A percentile compares a stretch with the other conserved stretches of the same genome.
phyloP scores from a whole-genome alignment of 2,797 vertebrate genomes.

The Xenentodon cancila region DNA sequence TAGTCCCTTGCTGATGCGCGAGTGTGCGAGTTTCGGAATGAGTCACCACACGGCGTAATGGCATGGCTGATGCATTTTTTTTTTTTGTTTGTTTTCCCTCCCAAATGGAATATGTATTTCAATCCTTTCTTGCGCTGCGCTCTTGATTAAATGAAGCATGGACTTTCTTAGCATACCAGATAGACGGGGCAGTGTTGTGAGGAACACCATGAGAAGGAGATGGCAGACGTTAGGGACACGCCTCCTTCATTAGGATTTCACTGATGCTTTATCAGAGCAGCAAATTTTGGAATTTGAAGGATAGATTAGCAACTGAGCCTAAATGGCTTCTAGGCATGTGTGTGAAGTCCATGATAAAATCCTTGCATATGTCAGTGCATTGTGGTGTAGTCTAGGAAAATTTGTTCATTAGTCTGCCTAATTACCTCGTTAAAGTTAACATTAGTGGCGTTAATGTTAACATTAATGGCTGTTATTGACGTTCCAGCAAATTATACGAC shows the following conservation, averaged over 20 bases:
- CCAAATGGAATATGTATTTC: constrained; percentile 67
- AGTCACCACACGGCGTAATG: constrained; percentile 56
- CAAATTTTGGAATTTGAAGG: constrained; percentile 29
- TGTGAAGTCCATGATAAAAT: constrained; percentile 27
- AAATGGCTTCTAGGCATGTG: constrained; percentile 15
- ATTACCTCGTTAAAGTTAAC: too few species aligned
- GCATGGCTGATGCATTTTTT: constrained; percentile 69
- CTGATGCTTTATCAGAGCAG: constrained; percentile 32
- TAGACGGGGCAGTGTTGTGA: constrained; percentile 32
- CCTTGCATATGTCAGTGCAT: constrained; percentile 12
- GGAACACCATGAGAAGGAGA: constrained; percentile 24
- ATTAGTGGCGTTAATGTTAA: constrained; percentile 4
- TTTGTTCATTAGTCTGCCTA: too few species aligned
- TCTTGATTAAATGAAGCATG: constrained; percentile 71
- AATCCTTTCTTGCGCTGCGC: constrained; percentile 54
- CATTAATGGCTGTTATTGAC: constrained; percentile 48
- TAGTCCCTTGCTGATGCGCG: constrained; percentile 37
- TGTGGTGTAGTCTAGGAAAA: constrained; percentile 5
- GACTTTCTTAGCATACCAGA: constrained; percentile 46
- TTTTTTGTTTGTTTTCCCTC: too few species aligned
- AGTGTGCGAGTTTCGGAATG: constrained; percentile 24
- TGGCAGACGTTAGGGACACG: constrained; percentile 49
- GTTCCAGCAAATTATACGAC: constrained; percentile 33
- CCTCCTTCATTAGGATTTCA: constrained; percentile 47
- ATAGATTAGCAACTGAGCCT: constrained; percentile 46